Evolutionary conservation across 2,888 invertebrate species (phyloP), one percentile per base, ranked within the genome.

Genomic region (Sylvicola cinctus): DNA sequence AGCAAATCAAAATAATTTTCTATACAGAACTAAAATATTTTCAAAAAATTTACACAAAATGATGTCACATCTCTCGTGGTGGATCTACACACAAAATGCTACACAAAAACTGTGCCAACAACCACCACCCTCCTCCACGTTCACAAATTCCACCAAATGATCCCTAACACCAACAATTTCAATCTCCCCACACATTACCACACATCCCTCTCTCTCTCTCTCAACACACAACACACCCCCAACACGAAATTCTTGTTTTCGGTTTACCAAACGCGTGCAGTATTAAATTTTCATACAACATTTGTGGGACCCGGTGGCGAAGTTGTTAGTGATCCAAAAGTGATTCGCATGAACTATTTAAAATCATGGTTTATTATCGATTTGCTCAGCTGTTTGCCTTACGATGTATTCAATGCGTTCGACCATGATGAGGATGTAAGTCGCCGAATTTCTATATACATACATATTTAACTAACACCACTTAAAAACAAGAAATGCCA

Each of bases 361-460:
- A 90, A 91, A 62, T 93, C 93, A 46, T 99, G 98, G 98, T 98
- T 98, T 66, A 79, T 98, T 50, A 95, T 98, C 55, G 98, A 98
- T 63, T 71, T 99, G 52, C 74, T 98, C 45, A 95, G 95, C 51
- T 99, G 98, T 64, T 73, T 98, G 62, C 98, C 98, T 44, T 98
- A 98, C 63, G 98, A 98, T 66, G 95, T 98, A 50, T 98, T 98
- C 75, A 98, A 98, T 64, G 96, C 96, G 48, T 98, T 98, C 68
- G 96, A 96, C 64, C 90, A 95, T 61, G 95, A 93, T 59, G 95
- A 96, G 66, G 95, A 87, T 58, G 76, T 77, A 62, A 74, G 74
- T 70, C 47, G 31, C 20, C 20, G 20, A 4, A 20, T 20, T 4
- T 20, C 20, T n/a, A n/a, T n/a, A n/a, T n/a, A 29, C 28, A 32